Percentiles rank a stretch among this genome's conserved stretches.
phyloP scores from a whole-genome alignment of 2,888 invertebrate species.

The Andrena flavipes region DNA sequence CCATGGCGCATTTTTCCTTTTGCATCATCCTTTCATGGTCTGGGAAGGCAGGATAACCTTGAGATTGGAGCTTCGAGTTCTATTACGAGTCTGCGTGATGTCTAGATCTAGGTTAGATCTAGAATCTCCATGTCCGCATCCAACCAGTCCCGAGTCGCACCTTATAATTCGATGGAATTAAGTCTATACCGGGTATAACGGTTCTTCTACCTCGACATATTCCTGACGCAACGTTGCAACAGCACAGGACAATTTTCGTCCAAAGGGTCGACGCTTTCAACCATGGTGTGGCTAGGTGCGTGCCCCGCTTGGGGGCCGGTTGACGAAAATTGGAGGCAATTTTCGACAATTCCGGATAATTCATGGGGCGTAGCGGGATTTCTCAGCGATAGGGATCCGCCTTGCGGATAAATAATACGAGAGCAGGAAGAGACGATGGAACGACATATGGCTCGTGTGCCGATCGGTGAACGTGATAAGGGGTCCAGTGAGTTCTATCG shows the following conservation, averaged over 20 bases:
- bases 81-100: neutral
- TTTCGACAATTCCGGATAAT: slow-evolving; percentile 69
- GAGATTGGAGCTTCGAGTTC: neutral
- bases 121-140: neutral
- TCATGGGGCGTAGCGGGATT: slow-evolving; percentile 62
- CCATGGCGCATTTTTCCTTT: neutral
- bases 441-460: slow-evolving; percentile 48
- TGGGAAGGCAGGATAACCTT: neutral
- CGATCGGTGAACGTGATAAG: slow-evolving; percentile 64
- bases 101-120: neutral
- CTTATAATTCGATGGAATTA: neutral
- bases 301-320: slow-evolving; percentile 26
- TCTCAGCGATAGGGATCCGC: slow-evolving; percentile 12
- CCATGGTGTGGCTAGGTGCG: neutral
- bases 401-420: slow-evolving; percentile 38
- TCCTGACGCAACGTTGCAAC: slow-evolving; percentile 17
- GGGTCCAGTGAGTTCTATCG: slow-evolving; percentile 40
- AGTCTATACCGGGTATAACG: neutral
- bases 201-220: slow-evolving; percentile 9
- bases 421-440: slow-evolving; percentile 29
- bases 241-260: neutral
- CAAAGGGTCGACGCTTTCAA: neutral
- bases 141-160: neutral
- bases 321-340: slow-evolving; percentile 67
- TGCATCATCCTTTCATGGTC: neutral